A percentile compares a stretch with the other conserved stretches of the same genome.
Evolutionary conservation across 2,888 invertebrate species (phyloP).

Genomic region (Seladonia tumulorum): DNA sequence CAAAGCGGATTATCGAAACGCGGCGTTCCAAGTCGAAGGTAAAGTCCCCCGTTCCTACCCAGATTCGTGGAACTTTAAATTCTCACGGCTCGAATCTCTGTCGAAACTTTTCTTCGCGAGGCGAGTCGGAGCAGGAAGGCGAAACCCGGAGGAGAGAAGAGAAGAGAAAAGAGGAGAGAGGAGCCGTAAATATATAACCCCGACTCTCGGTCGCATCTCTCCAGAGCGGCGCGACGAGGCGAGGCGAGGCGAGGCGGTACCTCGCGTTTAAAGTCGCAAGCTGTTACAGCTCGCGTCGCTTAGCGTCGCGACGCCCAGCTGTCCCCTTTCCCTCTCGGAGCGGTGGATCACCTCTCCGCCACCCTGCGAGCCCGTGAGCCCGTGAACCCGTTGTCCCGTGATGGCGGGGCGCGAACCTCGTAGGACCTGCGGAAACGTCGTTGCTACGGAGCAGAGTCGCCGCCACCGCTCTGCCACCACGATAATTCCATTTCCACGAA

Average conservation of each 20-base stretch:
- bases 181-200: slow-evolving; percentile 65
- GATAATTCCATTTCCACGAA: slow-evolving; percentile 82
- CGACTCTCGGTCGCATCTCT: slow-evolving; percentile 4
- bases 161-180: not conserved
- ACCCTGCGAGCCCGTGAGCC: not conserved
- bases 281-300: slow-evolving; percentile 70
- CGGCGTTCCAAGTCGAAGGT: slow-evolving; percentile 52
- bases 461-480: slow-evolving; percentile 55
- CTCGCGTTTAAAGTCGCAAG: slow-evolving; percentile 72
- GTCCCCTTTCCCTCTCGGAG: slow-evolving; percentile 43
- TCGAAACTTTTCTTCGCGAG: slow-evolving; percentile 65
- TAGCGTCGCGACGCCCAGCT: slow-evolving; percentile 43
- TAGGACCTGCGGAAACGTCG: slow-evolving; percentile 37
- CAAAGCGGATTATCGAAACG: slow-evolving; percentile 71
- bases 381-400: not conserved
- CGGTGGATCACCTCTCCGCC: not conserved
- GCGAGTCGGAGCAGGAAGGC: not conserved
- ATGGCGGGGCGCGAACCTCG: not conserved
- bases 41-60: slow-evolving; percentile 67
- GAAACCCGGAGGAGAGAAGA: not conserved
- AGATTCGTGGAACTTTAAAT: slow-evolving; percentile 74
- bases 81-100: slow-evolving; percentile 69
- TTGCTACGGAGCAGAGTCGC: slow-evolving; percentile 41
- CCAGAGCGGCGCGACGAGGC: not conserved
- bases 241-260: not conserved